Conservation (phyloP, 2,888 invertebrate species). For the Calameuta idolon region DNA sequence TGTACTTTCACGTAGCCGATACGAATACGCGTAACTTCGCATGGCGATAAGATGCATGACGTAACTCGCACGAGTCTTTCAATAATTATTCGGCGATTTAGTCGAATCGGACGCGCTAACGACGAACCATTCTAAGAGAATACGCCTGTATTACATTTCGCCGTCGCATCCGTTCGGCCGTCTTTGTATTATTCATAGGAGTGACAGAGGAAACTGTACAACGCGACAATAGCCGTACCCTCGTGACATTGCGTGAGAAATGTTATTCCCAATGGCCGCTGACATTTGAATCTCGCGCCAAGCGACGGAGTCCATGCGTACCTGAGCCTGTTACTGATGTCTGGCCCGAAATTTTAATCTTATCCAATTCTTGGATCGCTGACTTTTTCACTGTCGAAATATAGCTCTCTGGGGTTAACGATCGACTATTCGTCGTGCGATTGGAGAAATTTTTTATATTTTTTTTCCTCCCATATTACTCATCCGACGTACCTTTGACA, state of each 20-base stretch:
- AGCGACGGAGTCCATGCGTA: neutral
- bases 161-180: constrained; percentile 34
- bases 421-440: too few species aligned
- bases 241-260: neutral
- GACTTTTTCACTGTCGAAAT: too few species aligned
- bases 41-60: neutral
- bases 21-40: neutral
- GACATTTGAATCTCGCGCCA: neutral
- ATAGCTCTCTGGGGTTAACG: too few species aligned
- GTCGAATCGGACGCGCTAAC: neutral
- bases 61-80: neutral
- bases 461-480: neutral
- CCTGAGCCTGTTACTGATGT: too few species aligned
- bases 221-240: constrained; percentile 30
- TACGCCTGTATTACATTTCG: neutral
- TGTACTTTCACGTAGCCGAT: neutral
- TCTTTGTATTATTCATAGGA: constrained; percentile 48
- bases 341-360: too few species aligned
- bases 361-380: too few species aligned
- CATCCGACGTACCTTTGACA: neutral
- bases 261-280: neutral
- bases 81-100: neutral
- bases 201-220: constrained; percentile 45
- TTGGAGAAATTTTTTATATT: too few species aligned
- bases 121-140: neutral